These are phyloP conservation scores for Neostethus bicornis DNA, from an alignment of 2,797 vertebrate genomes.

Conservation along the genomic window DNA sequence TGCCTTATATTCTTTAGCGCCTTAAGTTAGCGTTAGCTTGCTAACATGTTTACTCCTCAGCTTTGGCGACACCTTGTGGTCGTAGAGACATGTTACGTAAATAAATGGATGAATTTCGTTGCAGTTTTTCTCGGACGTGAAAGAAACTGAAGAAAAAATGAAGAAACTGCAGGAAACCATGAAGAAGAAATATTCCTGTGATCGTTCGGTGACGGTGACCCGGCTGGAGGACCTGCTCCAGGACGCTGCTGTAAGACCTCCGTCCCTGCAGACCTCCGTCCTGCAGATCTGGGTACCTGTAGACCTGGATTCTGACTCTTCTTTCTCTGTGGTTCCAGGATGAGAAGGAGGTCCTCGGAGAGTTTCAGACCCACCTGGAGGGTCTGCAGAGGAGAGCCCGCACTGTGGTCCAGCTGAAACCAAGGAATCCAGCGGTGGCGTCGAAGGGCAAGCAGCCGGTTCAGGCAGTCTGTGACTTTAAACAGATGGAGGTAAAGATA, in stretches of 20 bases:
- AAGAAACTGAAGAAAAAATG: conserved; percentile 86
- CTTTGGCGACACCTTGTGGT: too few species aligned
- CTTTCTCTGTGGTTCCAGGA: conserved; percentile 77
- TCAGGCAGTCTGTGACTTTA: conserved; percentile 92
- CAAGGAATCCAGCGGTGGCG: conserved; percentile 78
- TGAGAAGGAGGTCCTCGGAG: conserved; percentile 87
- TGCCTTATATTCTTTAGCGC: too few species aligned
- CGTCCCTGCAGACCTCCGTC: too few species aligned
- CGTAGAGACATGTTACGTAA: too few species aligned
- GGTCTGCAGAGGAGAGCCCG: conserved; percentile 86
- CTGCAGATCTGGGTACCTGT: too few species aligned
- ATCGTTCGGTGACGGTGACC: conserved; percentile 87
- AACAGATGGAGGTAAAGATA: conserved; percentile 90
- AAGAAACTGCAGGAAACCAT: conserved; percentile 87
- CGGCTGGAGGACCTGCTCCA: conserved; percentile 92
- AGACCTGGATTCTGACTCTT: too few species aligned
- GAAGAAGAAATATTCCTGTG: conserved; percentile 89
- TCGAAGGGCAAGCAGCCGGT: conserved; percentile 78
- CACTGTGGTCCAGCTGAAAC: conserved; percentile 87
- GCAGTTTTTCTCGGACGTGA: conserved; percentile 89
- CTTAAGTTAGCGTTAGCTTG: too few species aligned
- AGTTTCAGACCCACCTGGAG: conserved; percentile 85
- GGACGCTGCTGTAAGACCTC: conserved; percentile 85
- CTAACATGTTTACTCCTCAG: too few species aligned
- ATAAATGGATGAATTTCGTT: too few species aligned